Evolutionary conservation across 1,140 invertebrate species (phyloP).

Genomic region (Halesus radiatus): DNA sequence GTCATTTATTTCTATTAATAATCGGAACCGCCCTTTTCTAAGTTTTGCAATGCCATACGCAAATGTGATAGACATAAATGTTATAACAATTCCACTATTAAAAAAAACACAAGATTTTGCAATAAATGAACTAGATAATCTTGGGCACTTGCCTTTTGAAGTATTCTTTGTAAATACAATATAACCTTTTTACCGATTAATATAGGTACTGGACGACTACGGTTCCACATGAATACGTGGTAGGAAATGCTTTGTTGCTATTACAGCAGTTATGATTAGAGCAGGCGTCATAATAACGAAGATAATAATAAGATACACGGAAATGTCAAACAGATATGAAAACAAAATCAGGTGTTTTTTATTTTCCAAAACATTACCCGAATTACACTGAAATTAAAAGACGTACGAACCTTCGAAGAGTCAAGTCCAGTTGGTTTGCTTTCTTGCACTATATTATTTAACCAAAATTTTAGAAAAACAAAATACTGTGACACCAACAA

Average conservation of each 20-base stretch:
- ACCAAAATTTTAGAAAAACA: neutral
- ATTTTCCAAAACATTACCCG: neutral
- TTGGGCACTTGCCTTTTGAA: too few species aligned
- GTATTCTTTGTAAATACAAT: too few species aligned
- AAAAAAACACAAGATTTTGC: too few species aligned
- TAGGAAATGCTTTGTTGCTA: too few species aligned
- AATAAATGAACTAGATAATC: too few species aligned
- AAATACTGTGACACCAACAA: constrained; percentile 8
- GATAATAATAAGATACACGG: constrained; percentile 13
- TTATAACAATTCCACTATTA: too few species aligned
- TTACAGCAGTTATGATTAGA: too few species aligned
- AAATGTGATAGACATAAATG: too few species aligned
- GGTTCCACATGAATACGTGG: neutral
- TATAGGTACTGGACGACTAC: too few species aligned
- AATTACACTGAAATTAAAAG: constrained; percentile 15
- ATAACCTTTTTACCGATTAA: too few species aligned
- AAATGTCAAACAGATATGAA: constrained; percentile 22
- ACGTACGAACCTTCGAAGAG: neutral
- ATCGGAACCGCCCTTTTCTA: too few species aligned
- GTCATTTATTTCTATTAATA: too few species aligned
- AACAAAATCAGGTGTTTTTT: constrained; percentile 22
- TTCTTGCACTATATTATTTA: neutral
- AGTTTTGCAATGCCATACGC: neutral
- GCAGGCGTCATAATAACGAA: neutral
- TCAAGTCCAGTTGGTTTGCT: neutral